Evolutionary conservation across 23 tunicate genomes (phyloP), one percentile per base, ranked within the genome.

Genomic region (Phallusia fumigata): DNA sequence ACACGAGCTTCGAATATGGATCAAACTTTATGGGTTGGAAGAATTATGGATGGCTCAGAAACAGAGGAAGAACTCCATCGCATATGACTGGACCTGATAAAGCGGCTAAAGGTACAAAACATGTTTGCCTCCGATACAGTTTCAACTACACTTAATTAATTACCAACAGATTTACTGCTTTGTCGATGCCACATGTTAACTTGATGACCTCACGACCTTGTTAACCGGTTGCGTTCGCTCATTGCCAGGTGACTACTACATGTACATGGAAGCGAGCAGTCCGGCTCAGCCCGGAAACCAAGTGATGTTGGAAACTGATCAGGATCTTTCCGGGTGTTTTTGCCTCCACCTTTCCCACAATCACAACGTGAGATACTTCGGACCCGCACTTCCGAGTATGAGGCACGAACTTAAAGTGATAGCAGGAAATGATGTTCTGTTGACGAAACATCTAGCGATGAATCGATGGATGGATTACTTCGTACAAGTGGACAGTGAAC

Each of bases 341-440:
- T 83, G 86, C 64, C 74, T 83, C 80, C 86, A 79, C 19, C 52
- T 75, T 64, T 22, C 86, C 44, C 76, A 83, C 52, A 80, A 83
- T 53, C 69, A 58, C 16, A 8, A 58, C 28, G 69, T 58, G 28
- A 58, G 28, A 58, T 58, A 58, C 69, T 58, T 58, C 69, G 69
- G 69, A 21, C 16, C 69, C 26, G 69, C 15, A 3, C 1, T 24
- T 58, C 26, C 15, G 28, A 58, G 15, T 5, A 21, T 22, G 69
- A 58, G 69, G 13, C 69, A 58, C 69, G 69, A 58, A 58, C 28
- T 58, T 21, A 58, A 5, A 24, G 28, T 58, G 28, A 58, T 58
- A 13, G 69, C 69, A 1, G 69, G 69, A 6, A 13, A 58, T 58
- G 69, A 58, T 1, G 69, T 58, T 16, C 3, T 58, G 26, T 24